phyloP scores from a whole-genome alignment of 2,888 invertebrate genomes.

The Dicranocentrus wangi region DNA sequence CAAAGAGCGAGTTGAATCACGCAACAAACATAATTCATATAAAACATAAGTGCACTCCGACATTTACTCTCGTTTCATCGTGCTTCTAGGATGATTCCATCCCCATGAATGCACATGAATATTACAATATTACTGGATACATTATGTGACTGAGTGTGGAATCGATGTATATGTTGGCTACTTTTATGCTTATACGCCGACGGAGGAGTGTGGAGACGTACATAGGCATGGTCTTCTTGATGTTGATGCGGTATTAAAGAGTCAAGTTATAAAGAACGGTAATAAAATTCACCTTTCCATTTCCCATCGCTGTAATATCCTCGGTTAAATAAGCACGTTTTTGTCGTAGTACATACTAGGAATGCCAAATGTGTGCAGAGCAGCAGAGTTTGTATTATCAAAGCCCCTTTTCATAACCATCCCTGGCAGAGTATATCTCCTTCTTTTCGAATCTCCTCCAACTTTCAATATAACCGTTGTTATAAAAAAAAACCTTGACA shows the following conservation, averaged over 20 bases:
- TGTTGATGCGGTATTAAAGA: constrained; percentile 1
- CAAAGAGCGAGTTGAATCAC: constrained; percentile 69
- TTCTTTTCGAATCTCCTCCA: no score
- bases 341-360: background rate
- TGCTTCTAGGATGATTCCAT: constrained; percentile 1
- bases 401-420: no score
- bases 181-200: no score
- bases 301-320: constrained; percentile 12
- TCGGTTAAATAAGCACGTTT: constrained; percentile 25
- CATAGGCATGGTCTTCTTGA: no score
- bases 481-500: constrained; percentile 6
- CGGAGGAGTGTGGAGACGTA: no score
- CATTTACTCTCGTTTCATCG: constrained; percentile 47
- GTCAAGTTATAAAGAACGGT: background rate
- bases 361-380: background rate
- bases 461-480: no score
- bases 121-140: background rate
- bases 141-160: no score
- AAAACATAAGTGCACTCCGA: constrained; percentile 50
- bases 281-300: constrained; percentile 2
- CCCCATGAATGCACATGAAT: background rate
- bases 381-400: no score
- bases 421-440: no score
- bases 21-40: constrained; percentile 72
- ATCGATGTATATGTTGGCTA: no score